Base-by-base conservation (phyloP, 2,888 invertebrate species). In the Synergus laeviventris region DNA sequence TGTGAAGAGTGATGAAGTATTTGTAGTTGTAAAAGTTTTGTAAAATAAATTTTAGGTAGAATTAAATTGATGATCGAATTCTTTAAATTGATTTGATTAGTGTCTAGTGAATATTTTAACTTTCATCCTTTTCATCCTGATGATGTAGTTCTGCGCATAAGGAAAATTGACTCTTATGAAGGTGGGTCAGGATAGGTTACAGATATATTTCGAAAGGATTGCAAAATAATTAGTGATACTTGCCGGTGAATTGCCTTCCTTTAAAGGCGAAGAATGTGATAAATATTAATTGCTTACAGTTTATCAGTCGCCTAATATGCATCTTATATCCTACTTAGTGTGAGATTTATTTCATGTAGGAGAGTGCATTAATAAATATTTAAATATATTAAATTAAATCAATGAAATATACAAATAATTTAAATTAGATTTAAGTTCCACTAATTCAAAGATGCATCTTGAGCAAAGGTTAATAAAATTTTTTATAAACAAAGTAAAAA, bases 151-250 rank as follows among this genome's bases (percentile, higher is more conserved):
- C 31, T 31, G 7, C 4, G 31, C 4, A 5, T 5, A 31, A 31
- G 31, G 31, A 31, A 31, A 31, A 31, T 31, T 39, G 9, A 39
- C 61, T 60, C 18, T 38, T 7, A 31, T 38, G 38, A 61, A 61
- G 38, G n/a, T 12, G n/a, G 38, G 11, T 38, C 9, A 61, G 31
- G 36, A 61, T 14, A n/a, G 61, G 36, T 61, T 61, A 38, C 36
- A 31, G 36, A 31, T n/a, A n/a, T n/a, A n/a, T 61, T 61, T 38
- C 3, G 38, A 61, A 82, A 85, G 86, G 84, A 86, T 87, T 85
- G 85, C 83, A 61, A 61, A 61, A 61, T 61, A 61, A 61, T 61
- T 61, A 61, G 61, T 42, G 31, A 42, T 66, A 42, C 45, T 66
- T 66, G 39, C n/a, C 8, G 16, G 66, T 66, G 21, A 42, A 31